Evolutionary conservation across 1,140 invertebrate genomes (phyloP), one percentile per base, ranked within the genome.

Genomic region (Drosophila truncata): DNA sequence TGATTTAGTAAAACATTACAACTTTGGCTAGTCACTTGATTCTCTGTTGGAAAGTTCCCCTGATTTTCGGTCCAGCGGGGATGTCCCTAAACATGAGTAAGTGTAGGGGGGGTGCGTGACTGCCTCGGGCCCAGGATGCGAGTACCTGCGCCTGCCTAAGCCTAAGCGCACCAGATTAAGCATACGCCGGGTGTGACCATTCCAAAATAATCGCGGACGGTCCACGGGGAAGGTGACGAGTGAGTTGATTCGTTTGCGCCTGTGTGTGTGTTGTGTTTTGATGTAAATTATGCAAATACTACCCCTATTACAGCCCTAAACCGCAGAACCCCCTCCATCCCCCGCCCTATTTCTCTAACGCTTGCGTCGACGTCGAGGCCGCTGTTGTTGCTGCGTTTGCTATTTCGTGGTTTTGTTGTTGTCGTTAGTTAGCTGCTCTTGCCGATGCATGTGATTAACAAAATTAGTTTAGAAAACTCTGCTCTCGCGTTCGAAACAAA

Each of bases 381-480:
- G 44, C 62, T 60, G 80, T 52, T 82, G 81, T 80, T 80, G 61
- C 58, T 66, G 59, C 57, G 66, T 29, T 63, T 50, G 46, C 66
- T 59, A 69, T 70, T 74, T 63, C 57, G 59, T 58, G 66, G 41
- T 78, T 78, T 82, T 82, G 67, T 84, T 81, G 65, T 80, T 87
- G 75, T 61, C 78, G 61, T 80, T 90, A 90, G 82, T 83, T 88
- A 90, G 81, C 81, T 76, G 80, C 81, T 77, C 61, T 57, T 66
- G 47, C 41, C 81, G 84, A 76, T 55, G 58, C 78, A 73, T 75
- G 81, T 90, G 85, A 90, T 90, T 90, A 90, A 85, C 85, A 90
- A 90, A 88, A 90, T 90, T 90, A 90, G 85, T 90, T 90, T 90
- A 90, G 85, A 90, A 90, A 90, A 85, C 85, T 90, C 85, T 76